phyloP scores from a whole-genome alignment of 1,140 invertebrate genomes.

The Cydia splendana region DNA sequence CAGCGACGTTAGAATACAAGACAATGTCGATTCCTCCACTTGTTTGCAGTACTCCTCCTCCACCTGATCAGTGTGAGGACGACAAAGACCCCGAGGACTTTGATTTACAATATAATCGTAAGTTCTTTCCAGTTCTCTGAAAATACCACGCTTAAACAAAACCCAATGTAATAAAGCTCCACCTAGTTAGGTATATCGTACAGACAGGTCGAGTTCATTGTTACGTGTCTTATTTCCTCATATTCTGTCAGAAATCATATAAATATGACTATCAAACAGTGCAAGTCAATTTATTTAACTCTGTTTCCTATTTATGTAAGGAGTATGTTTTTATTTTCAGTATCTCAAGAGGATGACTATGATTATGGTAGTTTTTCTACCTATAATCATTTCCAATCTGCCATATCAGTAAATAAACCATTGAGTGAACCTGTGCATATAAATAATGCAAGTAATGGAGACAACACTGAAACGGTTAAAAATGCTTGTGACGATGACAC shows the following conservation, averaged over 20 bases:
- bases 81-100: slow-evolving; percentile 74
- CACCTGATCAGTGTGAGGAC: slow-evolving; percentile 76
- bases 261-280: slow-evolving; percentile 2
- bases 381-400: slow-evolving; percentile 43
- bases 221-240: slow-evolving; percentile 21
- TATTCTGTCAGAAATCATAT: not conserved
- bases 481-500: not conserved
- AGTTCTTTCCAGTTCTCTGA: slow-evolving; percentile 43
- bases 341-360: slow-evolving; percentile 68
- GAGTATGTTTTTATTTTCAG: slow-evolving; percentile 51
- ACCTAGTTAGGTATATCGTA: not conserved
- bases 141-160: not conserved
- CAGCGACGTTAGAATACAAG: slow-evolving; percentile 20
- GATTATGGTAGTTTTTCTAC: slow-evolving; percentile 59
- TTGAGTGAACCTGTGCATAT: not conserved
- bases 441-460: not conserved
- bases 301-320: slow-evolving; percentile 8
- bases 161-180: slow-evolving; percentile 9
- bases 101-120: slow-evolving; percentile 72
- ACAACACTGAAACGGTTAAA: not conserved
- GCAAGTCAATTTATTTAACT: not conserved
- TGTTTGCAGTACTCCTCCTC: slow-evolving; percentile 77
- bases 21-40: slow-evolving; percentile 78
- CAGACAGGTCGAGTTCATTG: not conserved
- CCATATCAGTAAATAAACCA: slow-evolving; percentile 28